Evolutionary conservation across 2,888 invertebrate genomes (phyloP).

Genomic region (Linyphia triangularis): DNA sequence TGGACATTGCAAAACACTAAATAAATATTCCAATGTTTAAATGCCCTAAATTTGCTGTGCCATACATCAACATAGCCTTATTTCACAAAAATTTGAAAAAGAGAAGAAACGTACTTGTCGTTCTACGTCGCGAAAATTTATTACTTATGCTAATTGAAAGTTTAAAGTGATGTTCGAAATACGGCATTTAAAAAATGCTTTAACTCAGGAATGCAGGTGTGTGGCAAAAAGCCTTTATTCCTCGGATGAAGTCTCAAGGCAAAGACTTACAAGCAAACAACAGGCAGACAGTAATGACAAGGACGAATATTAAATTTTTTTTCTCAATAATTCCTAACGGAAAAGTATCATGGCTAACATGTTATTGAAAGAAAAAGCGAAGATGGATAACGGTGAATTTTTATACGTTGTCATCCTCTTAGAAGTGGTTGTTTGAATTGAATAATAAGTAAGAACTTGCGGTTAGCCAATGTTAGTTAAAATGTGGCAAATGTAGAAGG

Average conservation of each 20-base stretch:
- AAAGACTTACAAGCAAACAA: not conserved
- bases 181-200: not conserved
- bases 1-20: too few species aligned
- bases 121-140: too few species aligned
- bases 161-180: not conserved
- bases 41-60: too few species aligned
- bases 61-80: too few species aligned
- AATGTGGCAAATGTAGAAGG: too few species aligned
- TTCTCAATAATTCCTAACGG: not conserved
- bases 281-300: conserved; percentile 17
- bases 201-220: not conserved
- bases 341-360: not conserved
- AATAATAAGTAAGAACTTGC: not conserved
- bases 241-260: conserved; percentile 8
- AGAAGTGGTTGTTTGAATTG: not conserved
- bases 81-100: too few species aligned
- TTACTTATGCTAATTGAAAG: too few species aligned
- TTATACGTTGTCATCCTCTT: not conserved
- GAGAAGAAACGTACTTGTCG: too few species aligned
- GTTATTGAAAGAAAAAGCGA: not conserved
- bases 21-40: too few species aligned
- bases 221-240: not conserved
- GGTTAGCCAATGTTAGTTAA: too few species aligned
- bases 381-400: not conserved
- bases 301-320: conserved; percentile 6